Percentiles rank a stretch among this genome's conserved stretches.
phyloP scores from a whole-genome alignment of 2,113 vertebrate species.

The Caranx melampygus region DNA sequence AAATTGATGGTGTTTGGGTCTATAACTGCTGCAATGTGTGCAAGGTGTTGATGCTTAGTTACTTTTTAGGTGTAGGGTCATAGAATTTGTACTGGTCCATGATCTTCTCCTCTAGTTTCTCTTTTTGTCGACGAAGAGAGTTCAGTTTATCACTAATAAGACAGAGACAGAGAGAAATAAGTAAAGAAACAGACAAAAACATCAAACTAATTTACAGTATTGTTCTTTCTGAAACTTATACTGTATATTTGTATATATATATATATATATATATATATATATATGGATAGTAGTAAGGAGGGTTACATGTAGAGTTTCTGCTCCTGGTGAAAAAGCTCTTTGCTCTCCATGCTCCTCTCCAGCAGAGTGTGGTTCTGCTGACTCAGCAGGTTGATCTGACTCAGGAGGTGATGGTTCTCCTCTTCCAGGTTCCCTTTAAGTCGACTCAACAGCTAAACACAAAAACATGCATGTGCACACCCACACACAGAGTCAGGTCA shows the following conservation, averaged over 20 bases:
- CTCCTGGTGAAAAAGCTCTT: constrained; percentile 95
- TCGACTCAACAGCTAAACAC: constrained; percentile 89
- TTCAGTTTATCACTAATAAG: constrained; percentile 80
- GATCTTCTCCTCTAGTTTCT: constrained; percentile 98
- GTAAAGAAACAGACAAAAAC: background rate
- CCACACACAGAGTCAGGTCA: background rate
- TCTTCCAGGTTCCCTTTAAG: constrained; percentile 98
- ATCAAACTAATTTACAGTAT: too few relatives aligned
- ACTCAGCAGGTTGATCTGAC: constrained; percentile 95
- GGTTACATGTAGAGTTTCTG: constrained; percentile 99
- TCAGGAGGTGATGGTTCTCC: constrained; percentile 97
- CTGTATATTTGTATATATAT: background rate
- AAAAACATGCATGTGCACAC: constrained; percentile 8
- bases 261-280: too few relatives aligned
- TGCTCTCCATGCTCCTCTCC: constrained; percentile 96
- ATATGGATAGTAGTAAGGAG: too few relatives aligned
- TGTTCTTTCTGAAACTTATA: background rate
- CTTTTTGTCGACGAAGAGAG: constrained; percentile 93
- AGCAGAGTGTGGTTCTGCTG: constrained; percentile 96
- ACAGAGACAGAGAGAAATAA: background rate
- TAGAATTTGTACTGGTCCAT: constrained; percentile 99
- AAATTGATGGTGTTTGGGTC: too few relatives aligned
- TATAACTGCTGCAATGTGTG: background rate
- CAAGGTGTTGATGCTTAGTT: constrained; percentile 48
- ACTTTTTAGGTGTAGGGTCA: constrained; percentile 97